Evolutionary conservation across 2,797 vertebrate species (phyloP).

Genomic region (Moxostoma hubbsi): DNA sequence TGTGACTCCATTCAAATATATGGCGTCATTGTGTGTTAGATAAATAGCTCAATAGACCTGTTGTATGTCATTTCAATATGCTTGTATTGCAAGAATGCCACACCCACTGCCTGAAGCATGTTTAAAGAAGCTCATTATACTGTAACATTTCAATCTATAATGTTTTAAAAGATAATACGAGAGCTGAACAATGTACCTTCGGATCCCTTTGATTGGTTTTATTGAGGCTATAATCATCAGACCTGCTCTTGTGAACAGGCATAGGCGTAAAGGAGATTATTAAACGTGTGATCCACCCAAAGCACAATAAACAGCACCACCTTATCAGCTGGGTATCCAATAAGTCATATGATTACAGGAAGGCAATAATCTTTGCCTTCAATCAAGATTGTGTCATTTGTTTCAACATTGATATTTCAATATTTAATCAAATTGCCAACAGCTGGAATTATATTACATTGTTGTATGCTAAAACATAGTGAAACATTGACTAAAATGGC

Average conservation of each 20-base stretch:
- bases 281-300: slow-evolving; percentile 35
- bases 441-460: not conserved
- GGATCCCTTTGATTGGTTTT: slow-evolving; percentile 15
- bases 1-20: slow-evolving; percentile 59
- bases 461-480: not conserved
- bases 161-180: not conserved
- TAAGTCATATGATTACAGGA: slow-evolving; percentile 10
- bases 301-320: slow-evolving; percentile 21
- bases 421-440: not conserved
- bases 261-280: slow-evolving; percentile 23
- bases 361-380: not conserved
- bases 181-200: not conserved
- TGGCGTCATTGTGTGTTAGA: slow-evolving; percentile 35
- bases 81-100: slow-evolving; percentile 11
- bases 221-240: slow-evolving; percentile 19
- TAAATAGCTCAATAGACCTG: slow-evolving; percentile 50
- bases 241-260: slow-evolving; percentile 29
- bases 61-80: slow-evolving; percentile 38
- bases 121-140: not conserved
- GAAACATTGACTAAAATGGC: not conserved
- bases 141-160: not conserved
- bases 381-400: not conserved
- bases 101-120: not conserved
- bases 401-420: not conserved
- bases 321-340: not conserved